Base-by-base conservation (phyloP, 1,140 invertebrate species). In the Brevipalpus yothersi region DNA sequence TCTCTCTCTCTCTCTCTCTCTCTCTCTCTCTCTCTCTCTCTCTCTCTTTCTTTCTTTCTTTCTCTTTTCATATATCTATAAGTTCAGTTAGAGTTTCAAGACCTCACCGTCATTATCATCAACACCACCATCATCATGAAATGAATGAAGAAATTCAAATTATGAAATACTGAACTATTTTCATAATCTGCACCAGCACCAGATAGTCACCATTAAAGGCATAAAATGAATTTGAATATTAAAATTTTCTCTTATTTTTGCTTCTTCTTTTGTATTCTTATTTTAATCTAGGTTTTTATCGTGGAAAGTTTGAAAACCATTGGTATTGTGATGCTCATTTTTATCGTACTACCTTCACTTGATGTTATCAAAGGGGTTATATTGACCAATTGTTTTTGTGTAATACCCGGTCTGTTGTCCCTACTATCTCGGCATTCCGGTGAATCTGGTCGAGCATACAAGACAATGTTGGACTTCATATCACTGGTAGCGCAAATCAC, bases 331-430 rank as follows among this genome's bases (percentile, higher is more conserved):
- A 68, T 93, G 21, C 72, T 95, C 61, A 80, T 91, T 61, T 89
- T 90, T 67, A 77, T 82, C 40, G 80, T 95, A 42, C 75, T 95
- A 7, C 91, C 92, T 0, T 81, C 88, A 66, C 69, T 94, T 41
- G 87, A 95, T 70, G 86, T 89, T 23, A 80, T 93, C 42, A 85
- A 89, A 72, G 88, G 85, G 4, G 82, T 87, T 11, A 89, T 94
- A 83, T 72, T 94, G 39, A 90, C 91, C 9, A 93, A 91, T 71
- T 92, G 86, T 66, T 78, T 94, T 17, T 92, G 86, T 70, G 81
- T 92, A 55, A 73, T 93, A 5, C 91, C 91, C 0, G 81, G 80
- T 47, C 71, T 85, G n/a, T 71, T 83, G 49, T 78, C 82, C 21
- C 68, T 90, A 51, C 67, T 88, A 1, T 88, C 85, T 0, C 75